Evolutionary conservation across 2,113 vertebrate species (phyloP).

Genomic region (Paralichthys olivaceus): DNA sequence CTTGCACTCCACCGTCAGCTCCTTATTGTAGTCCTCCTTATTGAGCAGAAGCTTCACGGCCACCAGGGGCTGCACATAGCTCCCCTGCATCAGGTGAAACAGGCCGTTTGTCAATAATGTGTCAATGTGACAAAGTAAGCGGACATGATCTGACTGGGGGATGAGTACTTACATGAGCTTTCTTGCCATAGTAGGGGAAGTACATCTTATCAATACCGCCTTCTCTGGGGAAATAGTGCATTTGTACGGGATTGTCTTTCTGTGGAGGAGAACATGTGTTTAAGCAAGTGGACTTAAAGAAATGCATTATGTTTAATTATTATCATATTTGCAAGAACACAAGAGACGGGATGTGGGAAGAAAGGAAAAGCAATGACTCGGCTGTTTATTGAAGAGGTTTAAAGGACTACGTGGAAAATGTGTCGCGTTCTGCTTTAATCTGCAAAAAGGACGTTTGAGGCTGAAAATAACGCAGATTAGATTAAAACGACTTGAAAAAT

Average conservation of each 20-base stretch:
- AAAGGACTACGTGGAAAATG: constrained; percentile 33
- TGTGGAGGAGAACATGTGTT: constrained; percentile 67
- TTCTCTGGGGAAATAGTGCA: constrained; percentile 86
- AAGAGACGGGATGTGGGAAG: constrained; percentile 29
- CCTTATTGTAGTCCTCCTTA: constrained; percentile 83
- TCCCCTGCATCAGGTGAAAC: constrained; percentile 78
- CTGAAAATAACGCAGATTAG: constrained; percentile 19
- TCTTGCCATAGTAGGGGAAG: constrained; percentile 97
- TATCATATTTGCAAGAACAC: constrained; percentile 17
- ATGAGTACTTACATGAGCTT: constrained; percentile 89
- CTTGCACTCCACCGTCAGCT: constrained; percentile 91
- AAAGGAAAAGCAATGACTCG: constrained; percentile 38
- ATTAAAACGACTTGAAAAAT: constrained; percentile 39
- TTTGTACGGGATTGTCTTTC: constrained; percentile 76
- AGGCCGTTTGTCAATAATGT: constrained; percentile 15
- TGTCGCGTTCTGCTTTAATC: constrained; percentile 27
- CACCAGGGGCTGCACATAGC: constrained; percentile 93
- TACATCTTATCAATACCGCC: constrained; percentile 93
- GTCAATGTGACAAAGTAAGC: background rate
- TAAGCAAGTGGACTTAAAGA: background rate
- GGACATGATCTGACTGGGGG: background rate
- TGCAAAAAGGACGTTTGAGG: constrained; percentile 22
- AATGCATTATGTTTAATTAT: background rate
- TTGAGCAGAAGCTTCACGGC: constrained; percentile 88
- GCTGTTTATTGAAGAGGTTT: constrained; percentile 34